Percentiles rank a stretch among this genome's conserved stretches.
Conservation (phyloP, 1,140 invertebrate genomes). For the Drosophila insularis region DNA sequence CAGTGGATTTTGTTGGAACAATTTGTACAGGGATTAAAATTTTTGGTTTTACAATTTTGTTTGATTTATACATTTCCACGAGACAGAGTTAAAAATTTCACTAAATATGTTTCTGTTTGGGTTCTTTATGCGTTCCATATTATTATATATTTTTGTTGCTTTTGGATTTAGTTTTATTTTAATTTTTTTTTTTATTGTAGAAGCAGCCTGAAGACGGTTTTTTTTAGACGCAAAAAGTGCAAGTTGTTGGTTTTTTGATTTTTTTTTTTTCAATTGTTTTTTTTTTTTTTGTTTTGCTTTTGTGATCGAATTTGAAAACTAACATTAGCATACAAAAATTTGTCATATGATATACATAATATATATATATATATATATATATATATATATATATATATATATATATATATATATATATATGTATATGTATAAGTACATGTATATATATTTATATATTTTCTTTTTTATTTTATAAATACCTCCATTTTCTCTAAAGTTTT, state of each 20-base stretch:
- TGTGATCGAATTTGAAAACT: constrained; percentile 41
- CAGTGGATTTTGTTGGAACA: constrained; percentile 16
- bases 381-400: too few species aligned
- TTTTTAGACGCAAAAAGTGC: constrained; percentile 71
- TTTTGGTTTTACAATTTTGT: constrained; percentile 23
- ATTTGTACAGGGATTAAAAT: constrained; percentile 71
- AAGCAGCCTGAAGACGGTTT: constrained; percentile 74
- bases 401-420: constrained; percentile 29
- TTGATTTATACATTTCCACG: constrained; percentile 46
- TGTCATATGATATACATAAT: constrained; percentile 31
- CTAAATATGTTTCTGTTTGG: constrained; percentile 48
- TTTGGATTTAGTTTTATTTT: constrained; percentile 5
- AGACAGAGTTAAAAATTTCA: constrained; percentile 50
- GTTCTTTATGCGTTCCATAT: constrained; percentile 19
- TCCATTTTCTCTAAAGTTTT: constrained; percentile 23
- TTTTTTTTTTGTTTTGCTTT: constrained; percentile 54
- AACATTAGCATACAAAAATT: constrained; percentile 12
- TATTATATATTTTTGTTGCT: constrained; percentile 51
- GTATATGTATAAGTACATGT: constrained; percentile 47
- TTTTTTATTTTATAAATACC: constrained; percentile 14
- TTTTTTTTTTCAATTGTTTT: constrained; percentile 43
- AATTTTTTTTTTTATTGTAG: constrained; percentile 58
- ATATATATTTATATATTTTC: constrained; percentile 24
- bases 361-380: constrained; percentile 51
- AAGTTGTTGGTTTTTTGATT: constrained; percentile 42